A percentile compares a stretch with the other conserved stretches of the same genome.
Conservation (phyloP, 2,797 vertebrate genomes). For the Mergus octosetaceus region DNA sequence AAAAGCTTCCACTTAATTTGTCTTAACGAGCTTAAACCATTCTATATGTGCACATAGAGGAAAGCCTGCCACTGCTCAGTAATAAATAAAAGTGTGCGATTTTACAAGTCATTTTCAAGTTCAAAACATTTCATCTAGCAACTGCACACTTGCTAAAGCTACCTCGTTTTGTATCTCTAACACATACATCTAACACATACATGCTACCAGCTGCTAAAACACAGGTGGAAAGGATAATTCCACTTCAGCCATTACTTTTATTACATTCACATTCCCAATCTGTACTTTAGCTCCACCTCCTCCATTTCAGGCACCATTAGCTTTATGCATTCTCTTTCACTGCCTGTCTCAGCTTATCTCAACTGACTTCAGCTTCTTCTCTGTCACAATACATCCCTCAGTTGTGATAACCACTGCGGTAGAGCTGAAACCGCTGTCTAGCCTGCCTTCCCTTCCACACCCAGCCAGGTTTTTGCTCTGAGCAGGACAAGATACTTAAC, state of each 20-base stretch:
- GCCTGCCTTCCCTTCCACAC: background rate
- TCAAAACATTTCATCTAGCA: background rate
- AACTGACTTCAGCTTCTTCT: background rate
- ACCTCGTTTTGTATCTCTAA: background rate
- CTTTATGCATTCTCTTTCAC: background rate
- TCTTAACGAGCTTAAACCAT: background rate
- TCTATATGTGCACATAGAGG: accelerated
- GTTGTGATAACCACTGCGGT: background rate
- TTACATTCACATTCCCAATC: background rate
- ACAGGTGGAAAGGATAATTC: background rate
- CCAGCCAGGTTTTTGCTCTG: background rate
- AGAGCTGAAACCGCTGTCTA: background rate
- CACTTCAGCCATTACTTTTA: background rate
- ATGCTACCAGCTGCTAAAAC: background rate
- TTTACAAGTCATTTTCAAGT: background rate
- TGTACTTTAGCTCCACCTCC: background rate
- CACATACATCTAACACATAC: too few relatives aligned
- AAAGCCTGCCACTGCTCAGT: background rate
- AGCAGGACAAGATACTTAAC: background rate
- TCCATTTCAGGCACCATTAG: background rate
- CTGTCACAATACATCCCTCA: too few relatives aligned
- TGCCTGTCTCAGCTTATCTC: background rate
- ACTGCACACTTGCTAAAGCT: background rate
- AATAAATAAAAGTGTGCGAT: background rate
- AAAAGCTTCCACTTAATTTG: background rate